A percentile compares a stretch with the other conserved stretches of the same genome.
Conservation (phyloP, 2,888 invertebrate genomes). For the Meghimatium bilineatum region DNA sequence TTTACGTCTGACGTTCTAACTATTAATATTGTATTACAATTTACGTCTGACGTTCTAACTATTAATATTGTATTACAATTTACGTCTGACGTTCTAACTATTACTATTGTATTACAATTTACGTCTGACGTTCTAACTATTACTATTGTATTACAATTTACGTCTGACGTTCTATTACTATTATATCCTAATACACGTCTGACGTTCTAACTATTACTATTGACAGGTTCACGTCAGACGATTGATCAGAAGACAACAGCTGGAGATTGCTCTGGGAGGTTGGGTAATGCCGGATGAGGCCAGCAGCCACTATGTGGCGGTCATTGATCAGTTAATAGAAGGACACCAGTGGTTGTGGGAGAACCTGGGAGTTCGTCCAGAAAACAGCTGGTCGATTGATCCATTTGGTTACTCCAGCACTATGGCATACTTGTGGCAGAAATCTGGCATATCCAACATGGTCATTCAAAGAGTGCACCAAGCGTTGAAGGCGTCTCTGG, state of each 20-base stretch:
- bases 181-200: no score
- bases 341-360: slow-evolving; percentile 76
- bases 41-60: no score
- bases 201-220: not conserved
- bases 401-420: slow-evolving; percentile 76
- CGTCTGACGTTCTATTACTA: not conserved
- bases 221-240: slow-evolving; percentile 62
- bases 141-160: no score
- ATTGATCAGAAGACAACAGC: slow-evolving; percentile 70
- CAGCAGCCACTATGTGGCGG: slow-evolving; percentile 71
- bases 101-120: no score
- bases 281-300: slow-evolving; percentile 75
- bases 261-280: slow-evolving; percentile 75
- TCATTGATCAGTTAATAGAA: slow-evolving; percentile 75
- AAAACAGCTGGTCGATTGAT: slow-evolving; percentile 76
- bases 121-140: no score
- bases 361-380: slow-evolving; percentile 79
- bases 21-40: no score
- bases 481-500: slow-evolving; percentile 87
- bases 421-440: slow-evolving; percentile 73
- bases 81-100: no score
- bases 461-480: slow-evolving; percentile 79
- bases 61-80: no score
- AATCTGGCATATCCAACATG: slow-evolving; percentile 73
- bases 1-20: no score